Percentiles rank a stretch among this genome's conserved stretches.
These are phyloP conservation scores for Melanerpes aurifrons DNA, from an alignment of 2,113 vertebrate genomes.

Conservation along the genomic window DNA sequence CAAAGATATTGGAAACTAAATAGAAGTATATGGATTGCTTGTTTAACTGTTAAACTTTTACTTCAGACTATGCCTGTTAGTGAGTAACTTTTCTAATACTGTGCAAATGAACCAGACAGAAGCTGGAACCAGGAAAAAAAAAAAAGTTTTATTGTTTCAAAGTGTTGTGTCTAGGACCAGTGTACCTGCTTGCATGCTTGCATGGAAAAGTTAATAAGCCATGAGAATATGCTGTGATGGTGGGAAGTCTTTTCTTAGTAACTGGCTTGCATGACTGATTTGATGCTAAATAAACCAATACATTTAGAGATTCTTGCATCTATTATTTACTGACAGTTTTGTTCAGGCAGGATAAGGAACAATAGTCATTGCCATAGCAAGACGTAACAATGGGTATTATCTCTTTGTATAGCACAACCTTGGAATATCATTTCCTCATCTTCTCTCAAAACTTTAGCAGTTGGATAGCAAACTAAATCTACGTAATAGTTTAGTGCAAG, in stretches of 20 bases:
- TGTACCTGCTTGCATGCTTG: constrained; percentile 11
- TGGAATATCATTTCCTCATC: not conserved
- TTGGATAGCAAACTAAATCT: not conserved
- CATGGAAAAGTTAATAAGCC: constrained; percentile 17
- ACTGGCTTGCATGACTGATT: constrained; percentile 63
- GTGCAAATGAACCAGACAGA: constrained; percentile 13
- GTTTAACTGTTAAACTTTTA: not conserved
- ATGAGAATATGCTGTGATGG: constrained; percentile 2
- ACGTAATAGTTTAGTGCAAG: too few relatives aligned
- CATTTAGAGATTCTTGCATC: constrained; percentile 26
- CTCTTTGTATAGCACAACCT: not conserved
- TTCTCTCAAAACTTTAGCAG: not conserved
- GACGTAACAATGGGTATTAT: not conserved
- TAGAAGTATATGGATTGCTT: not conserved
- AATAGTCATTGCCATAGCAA: not conserved
- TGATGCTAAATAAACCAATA: constrained; percentile 70
- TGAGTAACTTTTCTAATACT: not conserved
- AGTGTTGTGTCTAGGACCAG: not conserved
- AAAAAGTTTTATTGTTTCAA: not conserved
- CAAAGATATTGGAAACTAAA: not conserved
- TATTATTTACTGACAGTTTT: constrained; percentile 26
- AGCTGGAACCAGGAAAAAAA: not conserved
- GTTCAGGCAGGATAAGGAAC: not conserved
- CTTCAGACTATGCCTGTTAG: not conserved
- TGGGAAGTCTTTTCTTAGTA: constrained; percentile 38